Conservation (phyloP, 2,888 invertebrate species). For the Harpalus rufipes region DNA sequence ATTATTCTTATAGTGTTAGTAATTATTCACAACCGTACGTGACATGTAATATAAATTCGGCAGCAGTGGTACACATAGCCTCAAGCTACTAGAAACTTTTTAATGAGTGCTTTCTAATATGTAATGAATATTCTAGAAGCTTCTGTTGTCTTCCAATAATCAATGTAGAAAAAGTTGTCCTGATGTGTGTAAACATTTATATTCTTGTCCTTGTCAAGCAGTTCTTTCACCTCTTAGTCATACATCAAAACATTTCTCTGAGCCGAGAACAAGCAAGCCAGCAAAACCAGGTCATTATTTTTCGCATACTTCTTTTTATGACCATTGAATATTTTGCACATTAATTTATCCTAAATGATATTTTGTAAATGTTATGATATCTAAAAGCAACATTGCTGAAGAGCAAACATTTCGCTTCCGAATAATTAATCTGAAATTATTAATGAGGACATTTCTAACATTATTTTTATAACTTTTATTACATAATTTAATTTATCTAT, state of each 20-base stretch:
- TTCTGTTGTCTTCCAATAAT: constrained; percentile 24
- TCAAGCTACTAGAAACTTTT: not conserved
- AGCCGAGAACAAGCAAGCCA: constrained; percentile 6
- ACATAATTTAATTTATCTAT: too few relatives aligned
- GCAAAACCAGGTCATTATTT: constrained; percentile 59
- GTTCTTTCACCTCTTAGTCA: constrained; percentile 66
- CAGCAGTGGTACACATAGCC: not conserved
- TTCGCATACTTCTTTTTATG: constrained; percentile 64
- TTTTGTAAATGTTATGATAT: not conserved
- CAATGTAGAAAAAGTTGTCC: constrained; percentile 26
- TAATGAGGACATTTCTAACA: too few relatives aligned
- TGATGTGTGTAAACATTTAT: constrained; percentile 19
- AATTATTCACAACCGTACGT: not conserved
- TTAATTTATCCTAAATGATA: constrained; percentile 16
- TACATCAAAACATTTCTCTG: constrained; percentile 50
- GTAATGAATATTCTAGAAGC: constrained; percentile 37
- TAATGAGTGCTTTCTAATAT: constrained; percentile 1
- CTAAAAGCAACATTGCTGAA: too few relatives aligned
- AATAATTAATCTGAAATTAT: too few relatives aligned
- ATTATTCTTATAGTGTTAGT: not conserved
- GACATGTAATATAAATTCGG: constrained; percentile 1
- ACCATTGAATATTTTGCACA: constrained; percentile 3
- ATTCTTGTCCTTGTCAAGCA: constrained; percentile 51
- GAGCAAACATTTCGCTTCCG: too few relatives aligned
- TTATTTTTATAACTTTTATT: too few relatives aligned